Percentiles rank a stretch among this genome's conserved stretches.
Evolutionary conservation across 2,888 invertebrate genomes (phyloP).

Genomic region (Disparrhopalites patrizii): DNA sequence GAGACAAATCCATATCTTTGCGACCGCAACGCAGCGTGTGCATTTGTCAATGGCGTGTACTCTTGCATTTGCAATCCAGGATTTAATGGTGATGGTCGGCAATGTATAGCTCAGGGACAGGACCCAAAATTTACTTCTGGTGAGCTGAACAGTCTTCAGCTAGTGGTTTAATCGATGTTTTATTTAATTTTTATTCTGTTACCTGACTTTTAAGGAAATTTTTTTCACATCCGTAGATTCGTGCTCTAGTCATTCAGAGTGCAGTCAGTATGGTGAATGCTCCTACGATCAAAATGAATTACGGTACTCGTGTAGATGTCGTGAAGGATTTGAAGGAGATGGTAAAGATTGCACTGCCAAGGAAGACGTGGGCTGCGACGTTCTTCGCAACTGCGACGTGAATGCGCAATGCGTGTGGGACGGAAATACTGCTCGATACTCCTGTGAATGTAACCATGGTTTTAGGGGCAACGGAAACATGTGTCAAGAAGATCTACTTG

Average conservation of each 20-base stretch:
- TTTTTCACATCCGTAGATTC: constrained; percentile 39
- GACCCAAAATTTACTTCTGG: neutral
- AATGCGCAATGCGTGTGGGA: constrained; percentile 71
- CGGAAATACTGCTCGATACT: constrained; percentile 61
- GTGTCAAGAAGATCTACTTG: constrained; percentile 60
- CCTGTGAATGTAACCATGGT: constrained; percentile 66
- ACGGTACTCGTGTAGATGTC: constrained; percentile 39
- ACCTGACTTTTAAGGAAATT: neutral
- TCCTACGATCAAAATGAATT: constrained; percentile 38
- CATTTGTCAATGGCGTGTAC: constrained; percentile 61
- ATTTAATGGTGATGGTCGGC: constrained; percentile 75
- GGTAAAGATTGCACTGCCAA: constrained; percentile 49
- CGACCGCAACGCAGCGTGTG: constrained; percentile 69
- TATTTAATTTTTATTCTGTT: neutral
- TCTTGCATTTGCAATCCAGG: constrained; percentile 75
- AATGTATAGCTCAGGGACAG: constrained; percentile 64
- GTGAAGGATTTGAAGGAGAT: constrained; percentile 49
- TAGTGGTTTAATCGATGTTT: too few species aligned
- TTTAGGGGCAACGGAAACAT: constrained; percentile 44
- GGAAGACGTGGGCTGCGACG: constrained; percentile 59
- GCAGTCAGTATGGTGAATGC: constrained; percentile 46
- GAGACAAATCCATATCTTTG: constrained; percentile 56
- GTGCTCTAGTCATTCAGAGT: constrained; percentile 47
- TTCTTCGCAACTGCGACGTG: constrained; percentile 72
- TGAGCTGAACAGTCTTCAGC: too few species aligned